These are phyloP conservation scores for Cosmopolites sordidus DNA, from an alignment of 2,888 invertebrate species.

Conservation along the genomic window DNA sequence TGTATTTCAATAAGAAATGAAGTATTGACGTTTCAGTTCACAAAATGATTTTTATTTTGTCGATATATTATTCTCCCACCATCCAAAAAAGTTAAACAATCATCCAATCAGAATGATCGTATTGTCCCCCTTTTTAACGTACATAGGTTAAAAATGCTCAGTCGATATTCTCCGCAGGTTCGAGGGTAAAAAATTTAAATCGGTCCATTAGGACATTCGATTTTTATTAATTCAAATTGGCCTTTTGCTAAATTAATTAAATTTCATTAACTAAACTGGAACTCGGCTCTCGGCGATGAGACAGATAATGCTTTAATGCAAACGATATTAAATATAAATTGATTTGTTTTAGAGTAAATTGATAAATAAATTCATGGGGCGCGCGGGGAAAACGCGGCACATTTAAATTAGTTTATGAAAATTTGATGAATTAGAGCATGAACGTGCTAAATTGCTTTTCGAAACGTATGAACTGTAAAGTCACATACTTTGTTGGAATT, in stretches of 20 bases:
- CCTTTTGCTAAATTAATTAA: conserved; percentile 10
- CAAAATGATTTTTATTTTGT: no score
- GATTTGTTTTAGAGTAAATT: neutral
- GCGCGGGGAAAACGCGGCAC: neutral
- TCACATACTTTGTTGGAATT: no score
- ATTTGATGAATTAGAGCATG: neutral
- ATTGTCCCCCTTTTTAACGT: no score
- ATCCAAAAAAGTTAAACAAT: no score
- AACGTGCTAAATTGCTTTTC: no score
- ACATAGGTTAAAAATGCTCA: no score
- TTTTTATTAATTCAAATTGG: conserved; percentile 12
- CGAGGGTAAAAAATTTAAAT: neutral
- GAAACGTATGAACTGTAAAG: no score
- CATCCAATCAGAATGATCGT: no score
- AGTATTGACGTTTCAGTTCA: no score
- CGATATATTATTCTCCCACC: no score
- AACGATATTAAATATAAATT: neutral
- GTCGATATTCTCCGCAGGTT: no score
- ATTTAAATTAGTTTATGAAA: neutral
- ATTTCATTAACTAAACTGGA: neutral
- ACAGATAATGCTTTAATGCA: neutral
- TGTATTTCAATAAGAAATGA: no score
- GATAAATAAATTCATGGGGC: neutral
- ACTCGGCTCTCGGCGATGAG: neutral
- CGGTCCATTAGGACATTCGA: conserved; percentile 8